Base-by-base conservation (phyloP, 2,888 invertebrate genomes). In the Torymus aiolomorphi region DNA sequence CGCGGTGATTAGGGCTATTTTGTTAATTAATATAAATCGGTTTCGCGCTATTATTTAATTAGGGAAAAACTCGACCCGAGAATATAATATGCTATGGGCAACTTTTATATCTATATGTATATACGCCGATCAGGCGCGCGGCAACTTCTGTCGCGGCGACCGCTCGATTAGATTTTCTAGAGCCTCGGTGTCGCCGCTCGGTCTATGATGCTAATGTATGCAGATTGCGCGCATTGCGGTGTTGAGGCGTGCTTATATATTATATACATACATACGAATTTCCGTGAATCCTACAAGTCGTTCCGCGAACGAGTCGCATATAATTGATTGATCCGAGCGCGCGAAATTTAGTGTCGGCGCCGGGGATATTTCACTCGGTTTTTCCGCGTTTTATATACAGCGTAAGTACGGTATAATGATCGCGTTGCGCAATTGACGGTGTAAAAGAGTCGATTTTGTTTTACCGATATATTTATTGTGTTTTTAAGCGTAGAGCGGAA, bases 141-240 rank as follows among this genome's bases (percentile, higher is more conserved):
- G 65, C 65, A 56, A 42, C 5, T 31, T 13, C 18, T 56, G 54
- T 65, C 59, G 57, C 18, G 67, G 49, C 49, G 72, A 78, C 59
- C 24, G 67, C 78, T 73, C n/a, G 66, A 77, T 71, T 71, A 71
- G 52, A 65, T 67, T 67, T 72, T 54, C 54, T 49, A 3, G 57
- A 57, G 5, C 16, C 16, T 42, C 42, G 42, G 1, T 1, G 42
- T 8, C 31, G 5, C 31, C 3, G 31, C 5, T 51, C 72, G 42
- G 24, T 12, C 51, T 57, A 18, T n/a, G 54, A 18, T n/a, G 54
- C 51, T 72, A 72, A 72, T 61, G 66, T 61, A 42, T 72, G 61
- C 11, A 61, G 18, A 77, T 18, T 12, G 20, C 20, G 16, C 13
- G 16, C 31, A 59, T n/a, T 24, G 8, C 18, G 49, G 16, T 31